Conservation (phyloP, 1,140 invertebrate species). For the Ctenoplectra terminalis region DNA sequence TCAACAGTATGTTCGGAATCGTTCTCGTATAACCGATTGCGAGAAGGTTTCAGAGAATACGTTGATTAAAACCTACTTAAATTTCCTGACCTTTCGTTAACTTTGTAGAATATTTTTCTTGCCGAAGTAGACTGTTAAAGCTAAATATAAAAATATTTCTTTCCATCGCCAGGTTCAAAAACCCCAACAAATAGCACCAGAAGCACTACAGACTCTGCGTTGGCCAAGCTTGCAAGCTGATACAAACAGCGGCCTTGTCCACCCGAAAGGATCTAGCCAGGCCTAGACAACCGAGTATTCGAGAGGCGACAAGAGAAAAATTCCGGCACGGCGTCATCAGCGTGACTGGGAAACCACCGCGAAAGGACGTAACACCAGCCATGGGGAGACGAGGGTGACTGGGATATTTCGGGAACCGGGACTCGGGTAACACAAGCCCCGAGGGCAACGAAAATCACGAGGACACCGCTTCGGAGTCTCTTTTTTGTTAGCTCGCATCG, state of each 20-base stretch:
- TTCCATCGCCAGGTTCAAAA: background rate
- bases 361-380: background rate
- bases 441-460: constrained; percentile 48
- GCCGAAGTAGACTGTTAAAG: no score
- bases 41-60: background rate
- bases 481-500: constrained; percentile 51
- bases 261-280: background rate
- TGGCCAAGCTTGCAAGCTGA: background rate
- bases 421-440: constrained; percentile 58
- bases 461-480: constrained; percentile 23
- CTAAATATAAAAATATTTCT: background rate
- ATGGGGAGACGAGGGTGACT: no score
- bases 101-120: no score
- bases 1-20: background rate
- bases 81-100: no score
- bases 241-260: background rate
- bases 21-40: background rate
- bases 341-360: background rate
- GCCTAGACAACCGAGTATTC: background rate
- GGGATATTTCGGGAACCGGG: constrained; percentile 47
- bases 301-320: background rate
- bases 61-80: background rate
- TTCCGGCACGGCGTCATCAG: background rate
- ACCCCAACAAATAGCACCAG: background rate
- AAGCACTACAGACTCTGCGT: background rate